Conservation (phyloP, 2,797 vertebrate genomes). For the Monodelphis domestica region DNA sequence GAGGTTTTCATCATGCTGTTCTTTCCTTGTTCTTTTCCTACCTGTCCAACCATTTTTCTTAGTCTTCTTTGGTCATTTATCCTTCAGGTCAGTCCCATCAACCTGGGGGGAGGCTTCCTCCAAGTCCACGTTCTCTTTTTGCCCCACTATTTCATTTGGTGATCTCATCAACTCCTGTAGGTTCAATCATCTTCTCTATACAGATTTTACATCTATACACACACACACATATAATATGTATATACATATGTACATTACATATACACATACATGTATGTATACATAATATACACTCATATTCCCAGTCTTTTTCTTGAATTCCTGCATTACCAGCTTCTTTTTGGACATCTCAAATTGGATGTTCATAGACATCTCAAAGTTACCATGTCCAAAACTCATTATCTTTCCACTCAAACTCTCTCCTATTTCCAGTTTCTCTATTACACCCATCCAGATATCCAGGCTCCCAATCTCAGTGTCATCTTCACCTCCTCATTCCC, state of each 20-base stretch:
- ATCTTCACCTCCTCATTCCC: not conserved
- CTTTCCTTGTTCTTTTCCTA: not conserved
- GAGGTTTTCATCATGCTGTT: not conserved
- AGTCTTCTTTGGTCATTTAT: not conserved
- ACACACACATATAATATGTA: no score
- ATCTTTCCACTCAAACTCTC: not conserved
- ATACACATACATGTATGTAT: no score
- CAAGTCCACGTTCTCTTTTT: not conserved
- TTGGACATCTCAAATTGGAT: not conserved
- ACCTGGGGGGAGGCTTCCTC: not conserved
- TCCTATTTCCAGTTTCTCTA: not conserved
- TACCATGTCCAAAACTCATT: not conserved
- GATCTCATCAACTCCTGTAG: not conserved
- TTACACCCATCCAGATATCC: not conserved
- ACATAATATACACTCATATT: no score
- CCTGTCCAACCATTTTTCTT: not conserved
- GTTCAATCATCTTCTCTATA: not conserved
- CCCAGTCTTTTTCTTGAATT: not conserved
- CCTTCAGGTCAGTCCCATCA: not conserved
- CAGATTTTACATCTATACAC: not conserved
- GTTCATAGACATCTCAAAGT: not conserved
- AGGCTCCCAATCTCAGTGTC: not conserved
- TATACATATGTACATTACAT: no score
- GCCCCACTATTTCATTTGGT: not conserved
- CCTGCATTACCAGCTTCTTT: not conserved